phyloP scores from a whole-genome alignment of 2,797 vertebrate genomes.

The Botia kubotai region DNA sequence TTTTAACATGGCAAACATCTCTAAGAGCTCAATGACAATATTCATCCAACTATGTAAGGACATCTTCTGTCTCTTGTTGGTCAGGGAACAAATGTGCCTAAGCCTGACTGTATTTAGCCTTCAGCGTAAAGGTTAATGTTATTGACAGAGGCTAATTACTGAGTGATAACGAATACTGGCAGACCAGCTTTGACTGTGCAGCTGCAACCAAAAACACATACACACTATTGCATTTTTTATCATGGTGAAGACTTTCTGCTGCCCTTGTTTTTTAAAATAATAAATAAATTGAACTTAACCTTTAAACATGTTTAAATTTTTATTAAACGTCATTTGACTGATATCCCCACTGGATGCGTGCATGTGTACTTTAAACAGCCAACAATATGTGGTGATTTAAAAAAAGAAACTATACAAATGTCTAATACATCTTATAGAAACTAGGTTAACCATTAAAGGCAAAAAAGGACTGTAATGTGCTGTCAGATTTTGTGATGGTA shows the following conservation, averaged over 20 bases:
- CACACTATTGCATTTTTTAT: neutral
- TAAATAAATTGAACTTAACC: too few relatives aligned
- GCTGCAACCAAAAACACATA: slow-evolving; percentile 35
- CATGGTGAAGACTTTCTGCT: too few relatives aligned
- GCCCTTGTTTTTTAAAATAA: too few relatives aligned
- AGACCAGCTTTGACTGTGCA: slow-evolving; percentile 64
- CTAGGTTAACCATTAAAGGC: neutral
- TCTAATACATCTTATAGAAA: neutral
- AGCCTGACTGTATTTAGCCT: slow-evolving; percentile 2
- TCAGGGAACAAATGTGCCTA: neutral
- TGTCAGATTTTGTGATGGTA: neutral
- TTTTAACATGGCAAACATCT: too few relatives aligned
- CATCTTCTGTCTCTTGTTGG: neutral
- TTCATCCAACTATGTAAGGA: neutral
- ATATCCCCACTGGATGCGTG: too few relatives aligned
- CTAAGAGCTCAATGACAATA: too few relatives aligned
- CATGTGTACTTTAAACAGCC: neutral
- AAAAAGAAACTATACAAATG: neutral
- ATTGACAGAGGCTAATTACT: slow-evolving; percentile 72
- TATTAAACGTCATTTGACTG: too few relatives aligned
- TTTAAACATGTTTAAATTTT: too few relatives aligned
- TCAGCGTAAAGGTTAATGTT: slow-evolving; percentile 35
- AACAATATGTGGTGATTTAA: neutral
- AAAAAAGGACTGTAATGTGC: neutral
- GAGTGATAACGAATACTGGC: slow-evolving; percentile 68